Base-by-base conservation (phyloP, 1,140 invertebrate genomes). In the Caenorhabditis brenneri region DNA sequence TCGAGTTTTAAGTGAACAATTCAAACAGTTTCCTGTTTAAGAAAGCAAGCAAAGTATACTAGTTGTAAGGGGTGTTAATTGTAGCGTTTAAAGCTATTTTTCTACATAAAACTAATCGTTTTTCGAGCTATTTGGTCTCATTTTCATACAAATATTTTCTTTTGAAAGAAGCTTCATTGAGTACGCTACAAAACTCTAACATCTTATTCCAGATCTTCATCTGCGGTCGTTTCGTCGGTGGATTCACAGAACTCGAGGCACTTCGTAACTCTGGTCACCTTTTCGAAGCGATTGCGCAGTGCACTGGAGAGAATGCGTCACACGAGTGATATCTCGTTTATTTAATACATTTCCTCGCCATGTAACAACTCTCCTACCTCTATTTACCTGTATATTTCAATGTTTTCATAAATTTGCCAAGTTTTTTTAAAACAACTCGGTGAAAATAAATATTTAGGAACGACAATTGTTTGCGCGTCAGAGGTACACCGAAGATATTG, bases 191-290 rank as follows among this genome's bases (percentile, higher is more conserved):
- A n/a, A n/a, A n/a, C n/a, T n/a, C n/a, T n/a, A n/a, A n/a, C n/a
- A n/a, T n/a, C n/a, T n/a, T n/a, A n/a, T 39, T 84, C 51, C 60
- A 85, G 84, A 85, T 85, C 24, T 85, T 85, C 60, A 81, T 85
- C 27, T 85, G 84, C 22, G 84, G 84, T 19, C 60, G 82, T 15
- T 85, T 85, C n/a, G 39, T 85, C 16, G 84, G 84, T 58, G 84
- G 84, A 33, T 85, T n/a, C 80, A 79, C 80, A 5, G 84, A 85
- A 29, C 80, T 85, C 16, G 49, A 65, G 4, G 49, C 55, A 9
- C 84, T 85, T 12, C 60, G 55, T 10, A 60, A 85, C 27, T 22
- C 79, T 55, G 60, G 80, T 6, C 24, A 53, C 15, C 84, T 85
- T 5, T 46, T 81, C n/a, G 84, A 83, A 58, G 49, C 55, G 16